Base-by-base conservation (phyloP, 2,797 vertebrate species). In the Acanthurus lineatus region DNA sequence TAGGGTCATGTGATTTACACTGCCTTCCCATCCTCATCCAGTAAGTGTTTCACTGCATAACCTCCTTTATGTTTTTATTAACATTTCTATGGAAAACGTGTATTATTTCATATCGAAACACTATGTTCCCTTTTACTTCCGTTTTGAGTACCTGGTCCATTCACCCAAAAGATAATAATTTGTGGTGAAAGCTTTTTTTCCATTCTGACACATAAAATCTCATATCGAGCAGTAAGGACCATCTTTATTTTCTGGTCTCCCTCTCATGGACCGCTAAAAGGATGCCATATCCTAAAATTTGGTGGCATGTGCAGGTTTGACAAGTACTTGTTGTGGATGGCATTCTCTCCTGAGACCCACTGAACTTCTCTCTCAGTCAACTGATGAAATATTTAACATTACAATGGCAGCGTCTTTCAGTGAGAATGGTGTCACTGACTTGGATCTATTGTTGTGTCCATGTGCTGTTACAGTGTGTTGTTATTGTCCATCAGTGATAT, bases 361-460 rank as follows among this genome's bases (percentile, higher is more conserved):
- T 92, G 85, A 93, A 93, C 91, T 92, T 89, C 74, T 84, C 84
- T 69, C 72, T 77, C 79, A 70, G 81, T 85, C 80, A 75, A 40
- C 77, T 88, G 81, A 92, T 94, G 68, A 92, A 92, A 93, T 91
- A 91, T 93, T 94, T 93, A 94, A 69, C 85, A 89, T 91, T 87
- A 90, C 88, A 89, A 94, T 90, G 84, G 63, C 82, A 73, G 64
- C 79, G 56, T 87, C 64, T 91, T 92, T 88, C 85, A 85, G 70
- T 60, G 48, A 73, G 44, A 28, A 76, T 47, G 73, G 76, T 76
- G 77, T 69, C 75, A 77, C 60, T 59, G 83, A 75, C 66, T 86
- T 53, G 28, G 73, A 74, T 66, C 75, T 32, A 83, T 82, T 90
- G 79, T 88, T 82, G 59, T 82, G 45, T 48, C 44, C 32, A 38